These are phyloP conservation scores for Peromyscus nudipes DNA, from an alignment of 2,797 vertebrate species.

Conservation along the genomic window DNA sequence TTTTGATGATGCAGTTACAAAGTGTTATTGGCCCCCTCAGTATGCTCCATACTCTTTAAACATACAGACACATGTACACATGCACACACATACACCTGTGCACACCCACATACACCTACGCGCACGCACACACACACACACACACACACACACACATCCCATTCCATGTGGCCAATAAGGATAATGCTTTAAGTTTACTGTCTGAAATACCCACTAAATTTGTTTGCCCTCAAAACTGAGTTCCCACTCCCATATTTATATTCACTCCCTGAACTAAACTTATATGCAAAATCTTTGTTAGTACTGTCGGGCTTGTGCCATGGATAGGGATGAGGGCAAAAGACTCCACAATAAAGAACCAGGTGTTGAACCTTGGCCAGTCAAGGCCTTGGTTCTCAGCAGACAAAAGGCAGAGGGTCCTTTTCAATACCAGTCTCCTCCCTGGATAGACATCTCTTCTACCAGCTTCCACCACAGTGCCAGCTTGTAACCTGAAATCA, in stretches of 20 bases:
- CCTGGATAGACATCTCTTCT: background rate
- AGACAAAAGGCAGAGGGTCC: background rate
- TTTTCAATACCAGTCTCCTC: background rate
- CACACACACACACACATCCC: no score
- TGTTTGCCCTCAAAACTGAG: background rate
- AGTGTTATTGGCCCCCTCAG: background rate
- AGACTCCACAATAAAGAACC: background rate
- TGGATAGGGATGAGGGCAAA: background rate
- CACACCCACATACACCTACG: background rate
- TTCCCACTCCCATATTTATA: background rate
- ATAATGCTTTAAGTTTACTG: background rate
- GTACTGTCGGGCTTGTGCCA: background rate
- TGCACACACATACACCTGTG: background rate
- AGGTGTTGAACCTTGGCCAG: background rate
- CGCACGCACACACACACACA: background rate
- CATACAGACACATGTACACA: background rate
- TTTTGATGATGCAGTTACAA: background rate
- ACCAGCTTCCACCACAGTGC: background rate
- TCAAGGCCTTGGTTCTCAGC: background rate
- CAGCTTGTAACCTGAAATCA: slow-evolving; percentile 25
- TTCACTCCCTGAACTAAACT: background rate
- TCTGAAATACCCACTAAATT: background rate
- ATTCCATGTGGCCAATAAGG: background rate
- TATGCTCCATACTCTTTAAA: background rate
- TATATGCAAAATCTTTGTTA: background rate